phyloP scores from a whole-genome alignment of 1,140 invertebrate species.

The Sitobion miscanthi region DNA sequence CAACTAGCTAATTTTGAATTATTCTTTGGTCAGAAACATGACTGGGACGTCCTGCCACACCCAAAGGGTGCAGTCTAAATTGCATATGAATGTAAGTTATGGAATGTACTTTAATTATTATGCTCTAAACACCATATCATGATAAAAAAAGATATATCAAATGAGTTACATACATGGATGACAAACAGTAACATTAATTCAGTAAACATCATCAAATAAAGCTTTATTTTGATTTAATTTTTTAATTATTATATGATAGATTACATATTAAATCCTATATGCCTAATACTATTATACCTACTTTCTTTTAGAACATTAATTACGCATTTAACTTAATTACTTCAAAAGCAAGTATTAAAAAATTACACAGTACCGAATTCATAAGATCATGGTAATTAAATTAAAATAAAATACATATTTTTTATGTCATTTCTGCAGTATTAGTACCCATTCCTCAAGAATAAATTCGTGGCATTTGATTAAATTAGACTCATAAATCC shows the following conservation, averaged over 20 bases:
- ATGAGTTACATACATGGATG: neutral
- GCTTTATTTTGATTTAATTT: neutral
- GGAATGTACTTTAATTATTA: neutral
- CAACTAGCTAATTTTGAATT: slow-evolving; percentile 18
- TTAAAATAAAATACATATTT: neutral
- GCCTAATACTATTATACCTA: neutral
- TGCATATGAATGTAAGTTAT: slow-evolving; percentile 12
- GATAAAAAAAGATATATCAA: neutral
- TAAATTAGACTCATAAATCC: too few relatives aligned
- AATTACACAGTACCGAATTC: neutral
- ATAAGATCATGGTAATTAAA: neutral
- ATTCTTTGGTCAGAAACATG: neutral
- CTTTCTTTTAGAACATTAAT: neutral
- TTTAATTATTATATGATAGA: neutral
- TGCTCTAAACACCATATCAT: neutral
- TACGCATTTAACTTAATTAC: neutral
- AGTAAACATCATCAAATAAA: neutral
- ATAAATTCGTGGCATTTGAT: too few relatives aligned
- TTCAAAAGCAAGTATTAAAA: neutral
- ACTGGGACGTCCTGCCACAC: slow-evolving; percentile 12
- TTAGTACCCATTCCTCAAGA: too few relatives aligned
- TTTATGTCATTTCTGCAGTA: neutral
- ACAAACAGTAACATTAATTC: neutral
- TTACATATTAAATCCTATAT: neutral
- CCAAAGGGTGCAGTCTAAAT: slow-evolving; percentile 23